Evolutionary conservation across 53 echinoderm and acorn worm species (phyloP).

Genomic region (Actinopyga echinites): DNA sequence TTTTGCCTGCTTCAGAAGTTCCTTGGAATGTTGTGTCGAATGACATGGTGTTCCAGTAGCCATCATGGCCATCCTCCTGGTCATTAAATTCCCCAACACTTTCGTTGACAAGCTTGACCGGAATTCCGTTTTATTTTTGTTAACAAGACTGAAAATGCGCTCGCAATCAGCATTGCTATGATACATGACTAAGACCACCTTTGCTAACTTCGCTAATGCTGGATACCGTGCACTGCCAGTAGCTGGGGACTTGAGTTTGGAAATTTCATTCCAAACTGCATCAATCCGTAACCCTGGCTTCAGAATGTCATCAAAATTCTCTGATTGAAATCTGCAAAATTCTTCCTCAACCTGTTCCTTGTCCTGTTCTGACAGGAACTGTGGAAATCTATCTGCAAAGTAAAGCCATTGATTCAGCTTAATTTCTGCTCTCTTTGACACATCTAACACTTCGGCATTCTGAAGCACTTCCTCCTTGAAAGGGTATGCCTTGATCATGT

Average conservation of each 20-base stretch:
- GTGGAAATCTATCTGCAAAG: conserved; percentile 34
- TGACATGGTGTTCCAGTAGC: conserved; percentile 45
- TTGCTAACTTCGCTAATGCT: conserved; percentile 36
- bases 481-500: conserved; percentile 48
- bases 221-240: conserved; percentile 30
- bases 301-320: conserved; percentile 39
- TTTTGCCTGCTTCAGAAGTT: conserved; percentile 32
- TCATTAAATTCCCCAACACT: conserved; percentile 11
- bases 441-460: conserved; percentile 49
- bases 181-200: conserved; percentile 43
- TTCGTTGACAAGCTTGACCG: conserved; percentile 35
- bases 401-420: conserved; percentile 31
- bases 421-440: conserved; percentile 10
- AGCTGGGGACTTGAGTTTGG: conserved; percentile 42
- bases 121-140: conserved; percentile 56
- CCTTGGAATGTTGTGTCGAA: conserved; percentile 34
- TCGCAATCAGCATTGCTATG: conserved; percentile 61
- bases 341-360: conserved; percentile 41
- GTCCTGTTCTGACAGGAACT: conserved; percentile 33
- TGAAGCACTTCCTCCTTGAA: conserved; percentile 44
- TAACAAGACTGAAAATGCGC: conserved; percentile 48
- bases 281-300: conserved; percentile 29
- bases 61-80: conserved; percentile 37
- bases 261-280: conserved; percentile 38
- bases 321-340: conserved; percentile 21